Conservation (phyloP, 1,140 invertebrate species). For the Colletes latitarsis region DNA sequence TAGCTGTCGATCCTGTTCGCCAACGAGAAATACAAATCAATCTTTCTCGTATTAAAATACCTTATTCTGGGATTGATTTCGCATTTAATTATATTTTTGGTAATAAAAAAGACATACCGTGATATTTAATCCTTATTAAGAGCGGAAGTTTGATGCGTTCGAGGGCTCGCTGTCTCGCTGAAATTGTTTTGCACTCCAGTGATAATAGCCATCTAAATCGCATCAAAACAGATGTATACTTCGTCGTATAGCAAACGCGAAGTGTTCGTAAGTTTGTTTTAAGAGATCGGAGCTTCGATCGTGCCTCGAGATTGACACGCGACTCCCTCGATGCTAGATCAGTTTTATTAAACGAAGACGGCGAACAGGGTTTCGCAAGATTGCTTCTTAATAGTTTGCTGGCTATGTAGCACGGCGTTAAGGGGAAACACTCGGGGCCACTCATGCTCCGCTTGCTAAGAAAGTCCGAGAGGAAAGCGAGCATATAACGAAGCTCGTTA, state of each 20-base stretch:
- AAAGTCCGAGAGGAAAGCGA: too few relatives aligned
- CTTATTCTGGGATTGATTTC: too few relatives aligned
- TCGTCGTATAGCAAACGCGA: not conserved
- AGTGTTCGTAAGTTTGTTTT: not conserved
- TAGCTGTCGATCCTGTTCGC: not conserved
- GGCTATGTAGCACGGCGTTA: not conserved
- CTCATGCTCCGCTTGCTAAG: not conserved
- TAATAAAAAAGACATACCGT: too few relatives aligned
- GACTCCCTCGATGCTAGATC: not conserved
- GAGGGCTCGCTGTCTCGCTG: too few relatives aligned
- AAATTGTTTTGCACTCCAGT: not conserved
- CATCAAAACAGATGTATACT: not conserved
- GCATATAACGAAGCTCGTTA: too few relatives aligned
- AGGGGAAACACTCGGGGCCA: too few relatives aligned
- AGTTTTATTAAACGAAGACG: not conserved
- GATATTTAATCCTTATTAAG: too few relatives aligned
- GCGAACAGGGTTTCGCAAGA: not conserved
- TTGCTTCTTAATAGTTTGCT: not conserved
- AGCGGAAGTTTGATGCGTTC: too few relatives aligned
- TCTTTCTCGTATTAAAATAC: too few relatives aligned
- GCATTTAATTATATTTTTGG: too few relatives aligned
- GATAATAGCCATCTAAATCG: not conserved
- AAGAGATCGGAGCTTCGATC: not conserved
- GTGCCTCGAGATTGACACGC: too few relatives aligned
- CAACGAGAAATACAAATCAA: not conserved